Percentiles rank a stretch among this genome's conserved stretches.
Evolutionary conservation across 2,888 invertebrate species (phyloP).

Genomic region (Stratiomys singularior): DNA sequence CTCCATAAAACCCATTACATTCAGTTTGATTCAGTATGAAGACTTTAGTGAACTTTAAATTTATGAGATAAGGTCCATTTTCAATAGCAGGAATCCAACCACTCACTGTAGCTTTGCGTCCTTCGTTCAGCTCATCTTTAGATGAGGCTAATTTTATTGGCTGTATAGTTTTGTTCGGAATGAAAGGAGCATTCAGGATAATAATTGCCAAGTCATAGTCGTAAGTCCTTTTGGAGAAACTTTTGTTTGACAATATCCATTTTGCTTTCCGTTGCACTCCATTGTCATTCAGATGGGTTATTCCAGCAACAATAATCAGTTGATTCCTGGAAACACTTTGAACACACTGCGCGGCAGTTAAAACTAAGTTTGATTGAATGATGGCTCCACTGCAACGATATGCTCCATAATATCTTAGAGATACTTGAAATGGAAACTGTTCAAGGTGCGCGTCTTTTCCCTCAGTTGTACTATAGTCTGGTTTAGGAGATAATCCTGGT

Average conservation of each 20-base stretch:
- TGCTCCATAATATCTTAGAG: constrained; percentile 57
- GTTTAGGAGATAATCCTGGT: background rate
- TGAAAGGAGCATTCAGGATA: constrained; percentile 67
- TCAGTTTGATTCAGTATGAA: constrained; percentile 54
- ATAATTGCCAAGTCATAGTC: constrained; percentile 72
- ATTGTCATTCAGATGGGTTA: constrained; percentile 52
- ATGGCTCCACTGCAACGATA: constrained; percentile 60
- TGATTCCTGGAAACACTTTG: constrained; percentile 35
- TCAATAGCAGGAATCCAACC: too few species aligned
- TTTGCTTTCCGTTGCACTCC: constrained; percentile 65
- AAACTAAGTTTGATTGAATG: constrained; percentile 53
- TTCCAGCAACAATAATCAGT: constrained; percentile 58
- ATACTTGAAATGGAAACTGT: constrained; percentile 58
- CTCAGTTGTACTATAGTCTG: constrained; percentile 29
- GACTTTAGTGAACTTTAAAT: constrained; percentile 53
- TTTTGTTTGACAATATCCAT: constrained; percentile 68
- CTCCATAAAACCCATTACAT: constrained; percentile 56
- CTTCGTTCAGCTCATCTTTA: too few species aligned
- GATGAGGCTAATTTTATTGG: too few species aligned
- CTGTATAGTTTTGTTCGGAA: constrained; percentile 65
- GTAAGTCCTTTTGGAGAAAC: constrained; percentile 67
- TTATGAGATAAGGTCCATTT: too few species aligned
- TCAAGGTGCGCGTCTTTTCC: constrained; percentile 54
- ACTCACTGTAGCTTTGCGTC: too few species aligned
- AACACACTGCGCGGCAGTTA: constrained; percentile 60